These are phyloP conservation scores for Zaprionus ornatus DNA, from an alignment of 1,140 invertebrate genomes.

Conservation along the genomic window DNA sequence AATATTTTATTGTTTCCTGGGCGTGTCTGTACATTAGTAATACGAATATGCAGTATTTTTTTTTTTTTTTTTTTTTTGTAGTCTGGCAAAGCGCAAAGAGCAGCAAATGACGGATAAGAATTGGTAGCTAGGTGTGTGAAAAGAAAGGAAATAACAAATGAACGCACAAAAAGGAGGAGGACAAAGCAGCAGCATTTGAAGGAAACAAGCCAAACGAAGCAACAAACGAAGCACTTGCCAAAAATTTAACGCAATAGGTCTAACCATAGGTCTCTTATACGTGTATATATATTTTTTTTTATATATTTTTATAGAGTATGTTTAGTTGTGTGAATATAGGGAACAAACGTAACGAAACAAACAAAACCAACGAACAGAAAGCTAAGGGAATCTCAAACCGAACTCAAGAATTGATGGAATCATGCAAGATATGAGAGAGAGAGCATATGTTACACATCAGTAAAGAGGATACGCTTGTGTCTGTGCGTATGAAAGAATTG, in stretches of 20 bases:
- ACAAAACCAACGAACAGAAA: conserved; percentile 4
- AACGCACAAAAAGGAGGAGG: conserved; percentile 16
- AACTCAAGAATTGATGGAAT: conserved; percentile 19
- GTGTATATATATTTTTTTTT: conserved; percentile 27
- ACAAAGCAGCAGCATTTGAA: conserved; percentile 60
- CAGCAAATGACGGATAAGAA: conserved; percentile 40
- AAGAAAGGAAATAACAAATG: neutral
- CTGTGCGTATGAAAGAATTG: neutral
- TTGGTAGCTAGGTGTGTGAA: conserved; percentile 29
- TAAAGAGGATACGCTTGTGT: conserved; percentile 20
- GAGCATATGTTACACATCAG: conserved; percentile 27
- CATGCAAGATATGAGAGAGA: conserved; percentile 29
- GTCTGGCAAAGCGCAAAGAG: conserved; percentile 29
- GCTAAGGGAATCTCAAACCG: conserved; percentile 4
- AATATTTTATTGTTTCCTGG: conserved; percentile 34
- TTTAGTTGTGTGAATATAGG: conserved; percentile 3
- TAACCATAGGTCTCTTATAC: conserved; percentile 37
- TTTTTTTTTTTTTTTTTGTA: conserved; percentile 26
- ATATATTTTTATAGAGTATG: neutral
- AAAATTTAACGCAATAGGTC: conserved; percentile 22
- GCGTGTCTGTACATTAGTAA: conserved; percentile 56
- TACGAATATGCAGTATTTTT: conserved; percentile 13
- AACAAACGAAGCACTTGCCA: conserved; percentile 44
- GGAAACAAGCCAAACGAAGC: conserved; percentile 51
- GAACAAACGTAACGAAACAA: conserved; percentile 27